Conservation (phyloP, 2,113 vertebrate species). For the Leptodactylus fuscus region DNA sequence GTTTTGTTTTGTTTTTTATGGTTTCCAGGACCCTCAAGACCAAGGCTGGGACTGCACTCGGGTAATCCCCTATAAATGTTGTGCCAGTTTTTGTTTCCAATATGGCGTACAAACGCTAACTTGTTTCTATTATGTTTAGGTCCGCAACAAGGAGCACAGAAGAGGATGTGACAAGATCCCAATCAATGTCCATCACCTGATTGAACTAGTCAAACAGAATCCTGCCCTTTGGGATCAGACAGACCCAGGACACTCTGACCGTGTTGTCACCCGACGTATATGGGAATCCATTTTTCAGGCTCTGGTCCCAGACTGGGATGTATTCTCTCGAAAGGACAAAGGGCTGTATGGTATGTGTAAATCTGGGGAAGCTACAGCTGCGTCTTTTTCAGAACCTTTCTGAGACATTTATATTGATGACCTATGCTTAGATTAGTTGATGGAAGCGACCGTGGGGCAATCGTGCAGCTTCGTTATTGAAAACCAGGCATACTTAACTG, state of each 20-base stretch:
- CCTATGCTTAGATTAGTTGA: too few species aligned
- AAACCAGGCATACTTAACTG: too few species aligned
- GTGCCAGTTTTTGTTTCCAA: neutral
- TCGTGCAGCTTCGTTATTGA: too few species aligned
- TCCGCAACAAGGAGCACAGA: neutral
- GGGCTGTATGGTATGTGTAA: neutral
- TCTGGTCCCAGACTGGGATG: neutral
- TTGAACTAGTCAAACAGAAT: neutral
- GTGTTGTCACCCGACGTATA: neutral
- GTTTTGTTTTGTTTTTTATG: too few species aligned
- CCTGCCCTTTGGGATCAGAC: conserved; percentile 1
- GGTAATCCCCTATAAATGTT: neutral
- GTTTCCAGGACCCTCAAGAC: neutral
- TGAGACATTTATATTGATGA: too few species aligned
- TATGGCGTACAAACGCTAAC: neutral
- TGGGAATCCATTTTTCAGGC: neutral
- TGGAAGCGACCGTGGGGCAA: too few species aligned
- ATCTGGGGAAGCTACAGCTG: neutral
- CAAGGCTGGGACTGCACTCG: neutral
- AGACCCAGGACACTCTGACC: neutral
- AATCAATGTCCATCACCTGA: neutral
- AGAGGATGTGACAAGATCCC: neutral
- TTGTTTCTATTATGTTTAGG: neutral
- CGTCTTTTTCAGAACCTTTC: too few species aligned
- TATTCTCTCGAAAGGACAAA: neutral